Percentiles rank a stretch among this genome's conserved stretches.
Conservation (phyloP, 2,113 vertebrate species). For the Sinocyclocheilus maitianheensis region DNA sequence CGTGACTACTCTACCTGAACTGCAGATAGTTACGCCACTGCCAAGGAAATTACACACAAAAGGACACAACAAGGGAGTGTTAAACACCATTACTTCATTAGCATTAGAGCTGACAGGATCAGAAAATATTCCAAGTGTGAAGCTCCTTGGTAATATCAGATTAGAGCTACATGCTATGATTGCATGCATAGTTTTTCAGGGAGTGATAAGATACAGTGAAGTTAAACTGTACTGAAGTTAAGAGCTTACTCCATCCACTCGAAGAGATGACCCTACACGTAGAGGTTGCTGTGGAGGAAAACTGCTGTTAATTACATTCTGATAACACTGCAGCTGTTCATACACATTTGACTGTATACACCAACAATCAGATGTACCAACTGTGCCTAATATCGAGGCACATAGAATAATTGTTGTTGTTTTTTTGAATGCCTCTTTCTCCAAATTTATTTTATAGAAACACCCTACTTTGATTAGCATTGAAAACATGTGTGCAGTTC, state of each 20-base stretch:
- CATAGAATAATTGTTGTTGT: background rate
- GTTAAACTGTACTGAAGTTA: slow-evolving; percentile 32
- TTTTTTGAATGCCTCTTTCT: slow-evolving; percentile 22
- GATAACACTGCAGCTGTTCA: background rate
- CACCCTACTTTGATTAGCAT: background rate
- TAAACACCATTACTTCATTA: slow-evolving; percentile 5
- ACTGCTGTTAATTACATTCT: slow-evolving; percentile 41
- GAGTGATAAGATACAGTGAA: slow-evolving; percentile 9
- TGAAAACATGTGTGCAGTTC: background rate
- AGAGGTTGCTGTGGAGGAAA: slow-evolving; percentile 57
- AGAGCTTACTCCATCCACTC: slow-evolving; percentile 63
- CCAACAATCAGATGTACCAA: background rate
- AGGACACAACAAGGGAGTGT: background rate
- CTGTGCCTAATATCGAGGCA: background rate
- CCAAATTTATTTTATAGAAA: background rate
- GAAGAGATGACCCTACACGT: slow-evolving; percentile 57
- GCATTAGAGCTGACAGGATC: background rate
- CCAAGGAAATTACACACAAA: slow-evolving; percentile 16
- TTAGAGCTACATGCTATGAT: slow-evolving; percentile 57
- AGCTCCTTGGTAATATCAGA: slow-evolving; percentile 20
- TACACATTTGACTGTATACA: background rate
- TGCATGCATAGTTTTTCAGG: slow-evolving; percentile 53
- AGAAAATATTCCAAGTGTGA: slow-evolving; percentile 25
- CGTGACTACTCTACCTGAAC: background rate
- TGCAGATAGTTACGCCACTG: background rate